Evolutionary conservation across 2,888 invertebrate species (phyloP).

Genomic region (Mayetiola destructor): DNA sequence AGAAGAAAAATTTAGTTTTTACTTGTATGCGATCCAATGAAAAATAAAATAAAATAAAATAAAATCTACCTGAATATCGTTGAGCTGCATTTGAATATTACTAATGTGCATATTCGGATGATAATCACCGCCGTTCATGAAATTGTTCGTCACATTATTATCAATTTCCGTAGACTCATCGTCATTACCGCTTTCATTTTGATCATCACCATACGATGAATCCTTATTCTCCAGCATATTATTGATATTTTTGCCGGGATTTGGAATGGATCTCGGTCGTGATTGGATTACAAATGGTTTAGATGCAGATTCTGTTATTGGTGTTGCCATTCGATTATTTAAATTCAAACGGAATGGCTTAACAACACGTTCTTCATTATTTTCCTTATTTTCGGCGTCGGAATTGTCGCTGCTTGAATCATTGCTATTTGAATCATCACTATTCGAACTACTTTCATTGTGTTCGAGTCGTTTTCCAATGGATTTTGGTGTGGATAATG

Average conservation of each 20-base stretch:
- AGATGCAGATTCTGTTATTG: neutral
- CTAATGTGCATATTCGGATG: neutral
- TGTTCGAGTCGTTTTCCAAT: too few species aligned
- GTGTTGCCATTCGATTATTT: neutral
- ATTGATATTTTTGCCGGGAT: neutral
- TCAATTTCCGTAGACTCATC: neutral
- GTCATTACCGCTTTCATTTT: neutral
- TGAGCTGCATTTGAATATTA: conserved; percentile 15
- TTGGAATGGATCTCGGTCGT: too few species aligned
- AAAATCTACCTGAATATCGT: neutral
- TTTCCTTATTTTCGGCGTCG: conserved; percentile 1
- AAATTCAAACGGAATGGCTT: neutral
- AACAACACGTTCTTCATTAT: neutral
- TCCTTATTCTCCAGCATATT: neutral
- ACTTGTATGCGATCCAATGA: neutral
- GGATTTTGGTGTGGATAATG: neutral
- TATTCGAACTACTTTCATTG: conserved; percentile 1
- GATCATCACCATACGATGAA: neutral
- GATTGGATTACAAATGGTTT: too few species aligned
- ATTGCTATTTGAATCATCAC: conserved; percentile 14
- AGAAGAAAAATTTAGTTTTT: neutral
- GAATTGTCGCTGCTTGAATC: neutral
- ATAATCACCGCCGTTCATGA: neutral
- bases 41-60: too few species aligned
- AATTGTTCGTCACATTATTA: neutral